Percentiles rank a stretch among this genome's conserved stretches.
These are phyloP conservation scores for Poeciliopsis turrubarensis DNA, from an alignment of 2,113 vertebrate species.

Conservation along the genomic window DNA sequence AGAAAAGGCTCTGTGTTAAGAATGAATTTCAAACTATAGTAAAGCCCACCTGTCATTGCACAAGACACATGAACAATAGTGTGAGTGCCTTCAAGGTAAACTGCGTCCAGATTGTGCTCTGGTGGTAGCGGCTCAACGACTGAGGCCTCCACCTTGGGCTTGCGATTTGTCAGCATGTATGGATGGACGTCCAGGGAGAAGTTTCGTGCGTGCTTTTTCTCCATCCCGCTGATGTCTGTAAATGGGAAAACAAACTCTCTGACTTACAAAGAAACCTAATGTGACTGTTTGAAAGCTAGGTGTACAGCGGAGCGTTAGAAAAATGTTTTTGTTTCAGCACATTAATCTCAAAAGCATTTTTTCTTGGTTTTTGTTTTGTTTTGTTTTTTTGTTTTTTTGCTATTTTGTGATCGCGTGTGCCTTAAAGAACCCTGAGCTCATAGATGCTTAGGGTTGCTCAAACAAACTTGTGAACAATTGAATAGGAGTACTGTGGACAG, in stretches of 20 bases:
- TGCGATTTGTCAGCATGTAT: slow-evolving; percentile 91
- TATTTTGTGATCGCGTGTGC: too few species aligned
- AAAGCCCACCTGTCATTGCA: slow-evolving; percentile 71
- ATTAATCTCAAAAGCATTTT: too few species aligned
- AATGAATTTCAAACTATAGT: not conserved
- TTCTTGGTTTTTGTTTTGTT: too few species aligned
- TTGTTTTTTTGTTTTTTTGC: too few species aligned
- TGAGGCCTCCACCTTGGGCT: slow-evolving; percentile 86
- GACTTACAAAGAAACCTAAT: not conserved
- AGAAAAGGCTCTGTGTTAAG: not conserved
- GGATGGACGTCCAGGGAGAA: slow-evolving; percentile 97
- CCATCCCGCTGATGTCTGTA: slow-evolving; percentile 74
- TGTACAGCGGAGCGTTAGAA: too few species aligned
- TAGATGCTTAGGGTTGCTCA: too few species aligned
- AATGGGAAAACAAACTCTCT: slow-evolving; percentile 15
- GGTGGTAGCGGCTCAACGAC: slow-evolving; percentile 80
- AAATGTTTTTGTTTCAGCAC: too few species aligned
- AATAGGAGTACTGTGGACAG: too few species aligned
- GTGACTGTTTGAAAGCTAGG: slow-evolving; percentile 10
- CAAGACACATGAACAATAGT: slow-evolving; percentile 79
- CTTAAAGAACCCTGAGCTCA: too few species aligned
- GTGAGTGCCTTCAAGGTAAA: slow-evolving; percentile 84
- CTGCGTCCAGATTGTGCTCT: slow-evolving; percentile 86
- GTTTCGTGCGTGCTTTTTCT: slow-evolving; percentile 94
- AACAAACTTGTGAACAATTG: too few species aligned